These are phyloP conservation scores for Exocentrus adspersus DNA, from an alignment of 2,888 invertebrate genomes.

Conservation along the genomic window DNA sequence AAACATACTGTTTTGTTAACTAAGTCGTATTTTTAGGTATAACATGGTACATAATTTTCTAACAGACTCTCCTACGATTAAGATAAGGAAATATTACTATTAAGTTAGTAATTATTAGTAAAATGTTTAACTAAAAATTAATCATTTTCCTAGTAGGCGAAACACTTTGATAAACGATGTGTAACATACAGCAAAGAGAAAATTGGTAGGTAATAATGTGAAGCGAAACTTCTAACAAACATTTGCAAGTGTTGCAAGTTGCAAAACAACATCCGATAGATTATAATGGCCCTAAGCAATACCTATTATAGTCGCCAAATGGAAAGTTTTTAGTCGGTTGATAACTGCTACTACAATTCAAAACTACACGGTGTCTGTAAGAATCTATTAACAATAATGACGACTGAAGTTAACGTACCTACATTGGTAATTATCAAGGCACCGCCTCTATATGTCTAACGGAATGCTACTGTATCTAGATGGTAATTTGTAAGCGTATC, in stretches of 20 bases:
- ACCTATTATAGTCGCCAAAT: conserved; percentile 19
- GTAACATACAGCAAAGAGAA: too few relatives aligned
- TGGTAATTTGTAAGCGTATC: conserved; percentile 63
- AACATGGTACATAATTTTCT: too few relatives aligned
- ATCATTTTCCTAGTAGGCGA: too few relatives aligned
- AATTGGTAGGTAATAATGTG: too few relatives aligned
- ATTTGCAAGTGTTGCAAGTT: conserved; percentile 22
- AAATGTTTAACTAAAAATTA: too few relatives aligned
- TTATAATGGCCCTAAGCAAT: conserved; percentile 15
- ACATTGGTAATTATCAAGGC: conserved; percentile 63
- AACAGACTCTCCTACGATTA: too few relatives aligned
- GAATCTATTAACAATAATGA: conserved; percentile 62
- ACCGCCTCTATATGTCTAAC: conserved; percentile 61
- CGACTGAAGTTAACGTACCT: conserved; percentile 59
- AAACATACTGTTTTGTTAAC: too few relatives aligned
- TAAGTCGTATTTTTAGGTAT: too few relatives aligned
- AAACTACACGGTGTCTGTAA: conserved; percentile 39
- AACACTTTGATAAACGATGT: too few relatives aligned
- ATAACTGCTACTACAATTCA: conserved; percentile 37
- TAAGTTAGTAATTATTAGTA: too few relatives aligned
- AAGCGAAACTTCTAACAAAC: too few relatives aligned
- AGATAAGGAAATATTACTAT: too few relatives aligned
- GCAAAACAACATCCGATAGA: conserved; percentile 24
- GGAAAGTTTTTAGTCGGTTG: conserved; percentile 44
- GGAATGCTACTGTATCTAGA: conserved; percentile 63